Base-by-base conservation (phyloP, 2,113 vertebrate genomes). In the Ageneiosus marmoratus region DNA sequence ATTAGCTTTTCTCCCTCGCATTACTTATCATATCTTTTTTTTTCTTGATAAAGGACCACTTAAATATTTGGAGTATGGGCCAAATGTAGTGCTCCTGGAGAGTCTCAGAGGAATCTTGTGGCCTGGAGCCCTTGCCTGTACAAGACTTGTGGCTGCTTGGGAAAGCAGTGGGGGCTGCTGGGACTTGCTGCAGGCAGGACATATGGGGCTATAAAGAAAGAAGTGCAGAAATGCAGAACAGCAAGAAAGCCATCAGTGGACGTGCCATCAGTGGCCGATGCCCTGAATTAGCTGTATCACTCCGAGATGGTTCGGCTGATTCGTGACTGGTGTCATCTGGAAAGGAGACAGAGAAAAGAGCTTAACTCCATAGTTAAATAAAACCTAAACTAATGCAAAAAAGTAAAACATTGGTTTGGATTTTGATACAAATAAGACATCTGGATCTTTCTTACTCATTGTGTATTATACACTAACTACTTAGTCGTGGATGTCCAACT, bases 181-280 rank as follows among this genome's bases (percentile, higher is more conserved):
- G 63, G 62, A 55, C 72, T 34, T 46, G 58, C 79, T 81, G 34
- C 32, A 50, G 55, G 50, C n/a, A 56, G 29, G 32, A 76, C 46
- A 51, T 50, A 29, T 29, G 22, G 94, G 95, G 97, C 97, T 99
- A 99, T 98, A 98, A 99, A 90, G 95, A 95, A 94, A 96, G 95
- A 92, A 96, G 93, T 91, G 95, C 83, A 79, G 73, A 80, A 74
- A 84, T 55, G 58, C 84, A 85, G 75, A 84, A 81, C 41, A 85
- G 69, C 79, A 86, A 83, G 44, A 83, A 79, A 83, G 72, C 80
- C 67, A 85, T 78, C 56, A 83, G 88, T 74, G 80, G 80, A 77
- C 56, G 73, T 20, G 77, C 55, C 81, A 84, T 86, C 77, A 48
- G 55, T 32, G 46, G 78, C 44, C 50, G 27, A 74, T 62, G 70